Evolutionary conservation across 2,113 vertebrate species (phyloP), one percentile per base, ranked within the genome.

Genomic region (Jacana jacana): DNA sequence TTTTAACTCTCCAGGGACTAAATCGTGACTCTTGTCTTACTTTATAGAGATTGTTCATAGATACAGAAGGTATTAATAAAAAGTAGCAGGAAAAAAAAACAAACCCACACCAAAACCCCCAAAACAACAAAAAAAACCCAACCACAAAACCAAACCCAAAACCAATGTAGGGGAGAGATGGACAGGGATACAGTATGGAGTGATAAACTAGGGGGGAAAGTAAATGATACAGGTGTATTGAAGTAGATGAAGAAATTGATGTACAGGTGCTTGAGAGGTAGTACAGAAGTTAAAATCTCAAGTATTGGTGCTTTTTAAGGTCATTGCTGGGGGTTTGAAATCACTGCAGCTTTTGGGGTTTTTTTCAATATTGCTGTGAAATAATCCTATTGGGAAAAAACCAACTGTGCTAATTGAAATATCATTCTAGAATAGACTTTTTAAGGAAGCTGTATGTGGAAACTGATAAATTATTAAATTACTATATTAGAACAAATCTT

Each of bases 1-100:
- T 92, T 96, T 70, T 93, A 66, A 65, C 18, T 88, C n/a, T 92
- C 52, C 31, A 46, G 51, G n/a, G 88, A 92, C 78, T 82, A 92
- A 93, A 80, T 64, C 6, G 5, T 95, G 66, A 75, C n/a, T 92
- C 35, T 81, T 71, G 52, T 73, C 64, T 93, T 91, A 52, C 8
- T 33, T 81, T 79, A 68, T 39, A 82, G 35, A 31, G 33, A 77
- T 87, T 78, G 52, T 12, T 84, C 13, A 52, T 83, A 54, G 80
- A 58, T 88, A 55, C 10, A 69, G 69, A 83, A 83, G 17, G 8
- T 35, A 48, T 39, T 83, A 88, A 69, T 8, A 7, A 89, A 88
- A 54, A 82, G 11, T 54, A 92, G 52, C 15, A 65, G 51, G 11
- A 61, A n/a, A 72, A 54, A 39, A 51, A 42, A 14, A 44, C 40